Percentiles rank a stretch among this genome's conserved stretches.
Conservation (phyloP, 2,113 vertebrate species). For the Tragelaphus scriptus region DNA sequence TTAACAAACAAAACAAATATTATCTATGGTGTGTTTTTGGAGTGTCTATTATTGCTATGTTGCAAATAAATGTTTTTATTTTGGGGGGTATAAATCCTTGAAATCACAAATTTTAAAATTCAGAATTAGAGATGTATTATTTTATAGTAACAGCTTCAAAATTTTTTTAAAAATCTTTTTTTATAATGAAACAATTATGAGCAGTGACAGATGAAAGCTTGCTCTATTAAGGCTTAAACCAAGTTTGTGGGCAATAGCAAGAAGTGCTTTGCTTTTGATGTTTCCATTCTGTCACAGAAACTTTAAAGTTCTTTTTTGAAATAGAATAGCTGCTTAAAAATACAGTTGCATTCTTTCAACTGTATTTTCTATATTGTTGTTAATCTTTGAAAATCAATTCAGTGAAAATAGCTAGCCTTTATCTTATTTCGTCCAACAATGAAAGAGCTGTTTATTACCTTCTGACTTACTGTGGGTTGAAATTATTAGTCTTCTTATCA, state of each 20-base stretch:
- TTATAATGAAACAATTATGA: conserved; percentile 24
- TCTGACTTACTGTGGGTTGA: not conserved
- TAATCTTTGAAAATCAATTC: conserved; percentile 39
- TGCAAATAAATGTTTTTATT: not conserved
- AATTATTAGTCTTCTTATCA: conserved; percentile 2
- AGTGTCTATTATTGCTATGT: conserved; percentile 1
- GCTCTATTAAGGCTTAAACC: conserved; percentile 6
- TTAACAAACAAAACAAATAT: not conserved
- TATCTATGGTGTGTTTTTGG: not conserved
- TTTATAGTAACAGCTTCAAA: conserved; percentile 36
- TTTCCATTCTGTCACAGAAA: not conserved
- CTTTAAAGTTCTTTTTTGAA: conserved; percentile 26
- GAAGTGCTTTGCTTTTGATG: conserved; percentile 37
- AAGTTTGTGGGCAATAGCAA: conserved; percentile 10
- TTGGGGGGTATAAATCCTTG: not conserved
- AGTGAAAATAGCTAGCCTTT: not conserved
- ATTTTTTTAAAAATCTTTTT: not conserved
- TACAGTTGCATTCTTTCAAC: not conserved
- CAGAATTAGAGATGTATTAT: conserved; percentile 30
- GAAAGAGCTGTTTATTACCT: not conserved
- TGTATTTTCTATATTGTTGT: not conserved
- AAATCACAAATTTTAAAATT: conserved; percentile 36
- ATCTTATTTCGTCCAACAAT: not conserved
- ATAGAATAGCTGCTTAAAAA: not conserved
- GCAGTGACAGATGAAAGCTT: conserved; percentile 39